Base-by-base conservation (phyloP, 2,797 vertebrate species). In the Silurus lanzhouensis region DNA sequence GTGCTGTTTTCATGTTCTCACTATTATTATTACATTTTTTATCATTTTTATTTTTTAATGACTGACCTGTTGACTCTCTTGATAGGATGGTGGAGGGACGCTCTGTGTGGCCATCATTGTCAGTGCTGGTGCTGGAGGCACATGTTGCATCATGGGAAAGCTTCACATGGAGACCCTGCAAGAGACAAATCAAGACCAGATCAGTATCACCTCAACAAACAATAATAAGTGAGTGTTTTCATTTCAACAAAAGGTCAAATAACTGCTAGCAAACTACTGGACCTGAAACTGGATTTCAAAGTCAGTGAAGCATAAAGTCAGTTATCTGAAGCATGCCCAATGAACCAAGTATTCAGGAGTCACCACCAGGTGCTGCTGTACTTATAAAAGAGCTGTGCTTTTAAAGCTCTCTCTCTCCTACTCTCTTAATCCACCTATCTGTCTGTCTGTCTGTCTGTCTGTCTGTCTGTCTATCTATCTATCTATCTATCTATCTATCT, bases 81-180 rank as follows among this genome's bases (percentile, higher is more conserved):
- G 98, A 94, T 99, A 99, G 90, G 97, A 96, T 95, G 98, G 97
- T 94, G 98, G 97, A 95, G 98, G 97, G 94, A 98, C 97, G 60
- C 96, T 99, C 96, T 99, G 98, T 91, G 98, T 98, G 96, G 98
- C 97, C 98, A 99, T 99, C 97, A 99, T 99, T 87, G 96, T 98
- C 97, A 99, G 93, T 97, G 97, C 95, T 93, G 98, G 96, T 93
- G 96, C 96, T 92, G 97, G 96, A 96, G 98, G 97, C 95, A 95
- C 98, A 99, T 99, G 98, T 98, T 99, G 98, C 98, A 99, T 99
- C 97, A 97, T 99, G 97, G 96, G 97, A 94, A 93, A 95, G 96
- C 96, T 95, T 99, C 97, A 99, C 98, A 99, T 98, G 84, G 94
- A 98, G 96, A 96, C 96, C 92, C 98, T 96, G 94, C 44, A 44